phyloP scores from a whole-genome alignment of 2,888 invertebrate genomes.

The Drosophila merina region DNA sequence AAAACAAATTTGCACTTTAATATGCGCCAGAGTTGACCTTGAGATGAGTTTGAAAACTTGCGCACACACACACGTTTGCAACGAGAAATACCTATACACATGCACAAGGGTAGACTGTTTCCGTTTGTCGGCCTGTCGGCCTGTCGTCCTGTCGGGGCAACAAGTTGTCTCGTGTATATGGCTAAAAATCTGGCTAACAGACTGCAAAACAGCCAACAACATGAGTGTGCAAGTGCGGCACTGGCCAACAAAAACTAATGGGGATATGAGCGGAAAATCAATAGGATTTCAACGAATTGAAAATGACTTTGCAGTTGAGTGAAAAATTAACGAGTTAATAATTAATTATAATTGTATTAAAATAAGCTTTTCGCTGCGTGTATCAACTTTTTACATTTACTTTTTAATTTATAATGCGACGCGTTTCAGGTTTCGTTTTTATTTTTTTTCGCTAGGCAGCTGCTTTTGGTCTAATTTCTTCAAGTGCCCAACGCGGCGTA shows the following conservation, averaged over 20 bases:
- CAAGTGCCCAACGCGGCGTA: constrained; percentile 67
- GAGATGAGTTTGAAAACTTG: constrained; percentile 45
- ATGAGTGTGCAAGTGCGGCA: constrained; percentile 20
- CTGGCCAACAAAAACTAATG: constrained; percentile 10
- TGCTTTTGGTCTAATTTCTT: constrained; percentile 65
- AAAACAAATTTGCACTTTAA: constrained; percentile 77
- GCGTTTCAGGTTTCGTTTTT: constrained; percentile 20
- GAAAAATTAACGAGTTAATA: neutral
- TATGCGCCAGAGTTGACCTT: constrained; percentile 64
- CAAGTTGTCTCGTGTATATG: constrained; percentile 58
- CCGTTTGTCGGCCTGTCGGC: constrained; percentile 21
- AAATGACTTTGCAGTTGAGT: neutral
- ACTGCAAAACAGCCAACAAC: constrained; percentile 26
- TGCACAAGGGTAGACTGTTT: constrained; percentile 10
- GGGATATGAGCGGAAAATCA: too few species aligned
- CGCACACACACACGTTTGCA: constrained; percentile 9
- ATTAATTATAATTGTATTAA: neutral
- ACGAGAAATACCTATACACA: neutral
- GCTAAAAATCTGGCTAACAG: constrained; percentile 53
- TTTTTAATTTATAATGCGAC: constrained; percentile 72
- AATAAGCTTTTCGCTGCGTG: constrained; percentile 31
- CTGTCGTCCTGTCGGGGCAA: constrained; percentile 46
- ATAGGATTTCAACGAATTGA: too few species aligned
- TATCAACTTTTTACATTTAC: constrained; percentile 49
- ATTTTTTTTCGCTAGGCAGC: constrained; percentile 3